A percentile compares a stretch with the other conserved stretches of the same genome.
These are phyloP conservation scores for Hyperoplus lanceolatus DNA, from an alignment of 2,797 vertebrate genomes.

Conservation along the genomic window DNA sequence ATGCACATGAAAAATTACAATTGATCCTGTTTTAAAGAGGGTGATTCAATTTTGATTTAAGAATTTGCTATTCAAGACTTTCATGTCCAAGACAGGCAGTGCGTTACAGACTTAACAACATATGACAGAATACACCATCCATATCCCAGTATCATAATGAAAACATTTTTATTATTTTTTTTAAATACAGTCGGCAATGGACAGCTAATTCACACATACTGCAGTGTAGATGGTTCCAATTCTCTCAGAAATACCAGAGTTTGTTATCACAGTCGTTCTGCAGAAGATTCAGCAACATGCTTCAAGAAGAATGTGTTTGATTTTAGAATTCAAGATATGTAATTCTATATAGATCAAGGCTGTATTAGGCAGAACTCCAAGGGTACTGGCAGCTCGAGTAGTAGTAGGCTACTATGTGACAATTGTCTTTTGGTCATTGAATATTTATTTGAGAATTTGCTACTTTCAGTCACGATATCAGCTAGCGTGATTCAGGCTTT, in stretches of 20 bases:
- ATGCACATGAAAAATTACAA: background rate
- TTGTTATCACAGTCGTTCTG: no score
- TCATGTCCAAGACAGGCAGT: background rate
- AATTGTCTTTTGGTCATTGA: background rate
- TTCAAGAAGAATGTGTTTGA: background rate
- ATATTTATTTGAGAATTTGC: background rate
- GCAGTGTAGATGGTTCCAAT: no score
- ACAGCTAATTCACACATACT: no score
- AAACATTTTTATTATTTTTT: conserved; percentile 17
- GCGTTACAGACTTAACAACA: conserved; percentile 4
- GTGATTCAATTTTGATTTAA: background rate
- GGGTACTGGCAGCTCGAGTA: no score
- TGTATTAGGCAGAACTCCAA: background rate
- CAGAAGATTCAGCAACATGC: no score
- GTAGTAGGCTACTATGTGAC: no score
- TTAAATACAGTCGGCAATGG: background rate
- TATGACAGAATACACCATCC: background rate
- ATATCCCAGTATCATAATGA: conserved; percentile 4
- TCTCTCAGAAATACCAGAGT: background rate
- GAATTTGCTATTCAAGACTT: background rate
- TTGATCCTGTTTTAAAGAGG: no score
- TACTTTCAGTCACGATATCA: background rate
- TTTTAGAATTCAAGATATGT: background rate
- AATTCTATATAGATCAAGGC: background rate
- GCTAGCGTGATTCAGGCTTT: no score